Evolutionary conservation across 2,888 invertebrate species (phyloP), one percentile per base, ranked within the genome.

Genomic region (Bembecia ichneumoniformis): DNA sequence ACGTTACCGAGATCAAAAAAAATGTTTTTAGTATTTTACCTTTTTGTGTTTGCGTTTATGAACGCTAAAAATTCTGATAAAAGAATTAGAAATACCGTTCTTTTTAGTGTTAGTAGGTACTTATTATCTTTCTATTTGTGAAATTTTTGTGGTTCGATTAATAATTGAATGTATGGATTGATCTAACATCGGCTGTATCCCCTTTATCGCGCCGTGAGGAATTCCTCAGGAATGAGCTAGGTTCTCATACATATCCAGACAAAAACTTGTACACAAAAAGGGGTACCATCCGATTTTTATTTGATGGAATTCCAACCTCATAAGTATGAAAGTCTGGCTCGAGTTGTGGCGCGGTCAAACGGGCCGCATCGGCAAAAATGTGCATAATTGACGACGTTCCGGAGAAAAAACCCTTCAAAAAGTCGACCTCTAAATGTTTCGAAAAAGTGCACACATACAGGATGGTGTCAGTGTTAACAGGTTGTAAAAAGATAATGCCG

Each of bases 311-410:
- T 17, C 80, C 80, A 66, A 69, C 68, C 68, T 68, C 65, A 66
- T 67, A 73, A 79, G 80, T 79, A 77, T 82, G 77, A 79, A 57
- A 63, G 64, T 57, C 46, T 57, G 59, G 50, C 47, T 51, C 52
- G 54, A 60, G 63, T 63, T 65, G 71, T 60, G 64, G 65, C 67
- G 57, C 66, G 67, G 69, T 74, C 82, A 84, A 84, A 84, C 71
- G 77, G 58, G 60, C 83, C 82, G 82, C 79, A 65, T 69, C 69
- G 76, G 77, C 82, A 86, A 84, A 87, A 86, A 87, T 87, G 87
- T 84, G 81, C 87, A 87, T 86, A 87, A 87, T 87, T 84, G 87
- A 79, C 66, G 63, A 63, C 66, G 71, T 74, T 65, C 72, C 62
- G 60, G 70, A 65, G 78, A 86, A 86, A 87, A 86, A 87, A 81